Evolutionary conservation across 1,140 invertebrate genomes (phyloP), one percentile per base, ranked within the genome.

Genomic region (Platyscapa corneri): DNA sequence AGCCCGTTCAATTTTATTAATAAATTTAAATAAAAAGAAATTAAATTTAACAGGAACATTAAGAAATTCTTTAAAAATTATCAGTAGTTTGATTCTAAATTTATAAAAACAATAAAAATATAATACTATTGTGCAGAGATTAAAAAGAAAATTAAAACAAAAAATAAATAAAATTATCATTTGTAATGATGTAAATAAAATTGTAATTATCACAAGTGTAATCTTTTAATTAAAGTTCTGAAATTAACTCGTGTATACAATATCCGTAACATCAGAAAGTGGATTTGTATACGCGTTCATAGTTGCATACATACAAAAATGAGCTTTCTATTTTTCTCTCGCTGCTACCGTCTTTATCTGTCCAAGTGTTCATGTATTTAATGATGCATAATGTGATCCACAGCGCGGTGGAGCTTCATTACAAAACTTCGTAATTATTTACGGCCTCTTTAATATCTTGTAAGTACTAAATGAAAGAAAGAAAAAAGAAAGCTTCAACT

Each of bases 401-500:
- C 37, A n/a, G 39, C 32, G 16, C 3, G 34, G 23, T 39, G 30
- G 23, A 32, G 20, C 65, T 85, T 85, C 77, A 74, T 85, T 85
- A 74, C 49, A 46, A 80, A 85, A 85, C 83, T 80, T 85, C 18
- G 67, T 74, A 80, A 74, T 85, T 85, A 85, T 85, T 79, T 85
- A 85, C 46, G 46, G 74, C 20, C 34, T 39, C 74, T 80, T 85
- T 74, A 80, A 74, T 85, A 46, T 78, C 67, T 56, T 37, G n/a
- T 37, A 27, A 84, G 64, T 49, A 65, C 49, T 56, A 85, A 80
- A 39, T 79, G 83, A 65, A 30, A 49, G 83, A 37, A 72, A 72
- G 80, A 39, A 67, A 42, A 27, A 80, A 37, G 76, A n/a, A 42
- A 23, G 37, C 37, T 70, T 77, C 23, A 5, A n/a, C 3, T 0